A percentile compares a stretch with the other conserved stretches of the same genome.
phyloP scores from a whole-genome alignment of 2,113 vertebrate genomes.

The Prunella fulvescens region DNA sequence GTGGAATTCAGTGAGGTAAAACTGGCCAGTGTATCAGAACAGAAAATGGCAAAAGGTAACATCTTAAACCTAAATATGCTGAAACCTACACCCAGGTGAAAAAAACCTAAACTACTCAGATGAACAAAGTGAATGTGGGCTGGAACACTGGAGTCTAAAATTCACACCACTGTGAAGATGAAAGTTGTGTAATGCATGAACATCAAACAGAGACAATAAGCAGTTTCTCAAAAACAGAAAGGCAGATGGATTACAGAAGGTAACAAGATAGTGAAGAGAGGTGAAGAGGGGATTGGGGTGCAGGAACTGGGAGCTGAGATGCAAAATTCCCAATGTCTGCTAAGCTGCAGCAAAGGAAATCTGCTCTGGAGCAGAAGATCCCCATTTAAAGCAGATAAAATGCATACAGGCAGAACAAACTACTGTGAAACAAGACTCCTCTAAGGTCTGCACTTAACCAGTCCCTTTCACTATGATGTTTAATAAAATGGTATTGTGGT shows the following conservation, averaged over 20 bases:
- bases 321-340: background rate
- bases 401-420: background rate
- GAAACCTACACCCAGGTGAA: background rate
- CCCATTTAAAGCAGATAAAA: background rate
- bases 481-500: background rate
- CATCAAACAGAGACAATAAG: background rate
- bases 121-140: background rate
- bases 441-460: background rate
- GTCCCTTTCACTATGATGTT: background rate
- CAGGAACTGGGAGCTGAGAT: background rate
- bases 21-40: background rate
- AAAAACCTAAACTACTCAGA: background rate
- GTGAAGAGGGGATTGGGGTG: background rate
- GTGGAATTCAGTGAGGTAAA: background rate
- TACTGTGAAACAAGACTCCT: background rate
- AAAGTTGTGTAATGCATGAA: background rate
- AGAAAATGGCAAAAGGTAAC: background rate
- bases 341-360: background rate
- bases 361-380: background rate
- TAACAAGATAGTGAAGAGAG: background rate
- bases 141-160: background rate
- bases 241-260: background rate
- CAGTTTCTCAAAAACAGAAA: background rate
- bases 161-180: background rate
- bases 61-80: background rate